Base-by-base conservation (phyloP, 2,888 invertebrate genomes). In the Coleophora flavipennella region DNA sequence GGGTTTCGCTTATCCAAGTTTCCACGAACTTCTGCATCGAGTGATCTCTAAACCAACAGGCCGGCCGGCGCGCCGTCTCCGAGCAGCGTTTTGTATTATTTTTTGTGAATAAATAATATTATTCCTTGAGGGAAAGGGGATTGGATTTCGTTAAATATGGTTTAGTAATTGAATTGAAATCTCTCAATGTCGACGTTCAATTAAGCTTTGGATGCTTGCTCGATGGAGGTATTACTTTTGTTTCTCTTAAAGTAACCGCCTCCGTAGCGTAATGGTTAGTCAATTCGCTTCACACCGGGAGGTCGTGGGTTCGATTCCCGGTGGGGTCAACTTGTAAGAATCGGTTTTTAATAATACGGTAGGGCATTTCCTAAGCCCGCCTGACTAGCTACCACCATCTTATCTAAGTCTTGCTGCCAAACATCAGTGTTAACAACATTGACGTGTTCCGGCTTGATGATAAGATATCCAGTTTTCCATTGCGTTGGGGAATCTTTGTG, bases 111-210 rank as follows among this genome's bases (percentile, higher is more conserved):
- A 83, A 84, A 84, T 83, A 83, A 83, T 83, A 84, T 84, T 83
- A 81, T 84, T 81, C 63, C 76, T 70, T 71, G 62, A 73, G 76
- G 79, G 73, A 80, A 83, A 80, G 76, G 77, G 81, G 84, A 84
- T 84, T 83, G 81, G 80, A 83, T 84, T 84, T 84, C 84, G 83
- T 81, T 84, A 83, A 84, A 84, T 84, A 81, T 84, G 84, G 79
- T 80, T 83, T 84, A 83, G 81, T 84, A 84, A 84, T 84, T 84
- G 84, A 84, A 84, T 84, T 84, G 84, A 84, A 84, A 84, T 84
- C 84, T 84, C 77, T 83, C 84, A 84, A 84, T 81, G 84, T 81
- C 84, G 81, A 74, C 75, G 69, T 84, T 80, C 81, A 84, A 84
- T 84, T 83, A 80, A 80, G 79, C 74, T 75, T 79, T 72, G 74